Percentiles rank a stretch among this genome's conserved stretches.
phyloP scores from a whole-genome alignment of 2,113 vertebrate genomes.

The Pan paniscus region DNA sequence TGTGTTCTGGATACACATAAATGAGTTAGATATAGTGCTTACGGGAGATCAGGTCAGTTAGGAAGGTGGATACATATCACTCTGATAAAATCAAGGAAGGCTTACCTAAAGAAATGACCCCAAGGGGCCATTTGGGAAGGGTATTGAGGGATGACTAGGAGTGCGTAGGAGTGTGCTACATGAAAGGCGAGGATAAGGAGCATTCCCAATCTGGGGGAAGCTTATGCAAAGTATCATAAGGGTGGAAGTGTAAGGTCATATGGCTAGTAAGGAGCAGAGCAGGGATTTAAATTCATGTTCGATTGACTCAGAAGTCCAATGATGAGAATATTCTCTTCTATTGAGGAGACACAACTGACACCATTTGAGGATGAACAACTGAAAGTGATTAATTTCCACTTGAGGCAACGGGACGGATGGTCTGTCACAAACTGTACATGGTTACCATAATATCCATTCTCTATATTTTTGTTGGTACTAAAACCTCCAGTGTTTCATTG shows the following conservation, averaged over 20 bases:
- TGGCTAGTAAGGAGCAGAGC: background rate
- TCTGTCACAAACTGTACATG: rapidly evolving
- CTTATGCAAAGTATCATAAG: background rate
- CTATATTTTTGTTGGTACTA: background rate
- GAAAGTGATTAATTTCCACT: background rate
- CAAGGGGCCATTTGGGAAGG: background rate
- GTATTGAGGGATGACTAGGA: background rate
- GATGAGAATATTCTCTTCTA: no score
- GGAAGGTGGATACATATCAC: background rate
- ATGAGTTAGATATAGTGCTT: background rate
- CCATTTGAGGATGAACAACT: background rate
- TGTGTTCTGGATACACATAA: background rate
- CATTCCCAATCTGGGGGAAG: background rate
- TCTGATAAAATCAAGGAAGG: background rate
- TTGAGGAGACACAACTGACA: background rate
- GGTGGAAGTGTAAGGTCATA: rapidly evolving
- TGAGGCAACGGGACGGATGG: background rate
- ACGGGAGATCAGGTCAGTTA: background rate
- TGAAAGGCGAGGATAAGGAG: background rate
- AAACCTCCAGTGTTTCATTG: background rate
- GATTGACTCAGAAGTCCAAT: background rate
- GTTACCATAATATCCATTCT: background rate
- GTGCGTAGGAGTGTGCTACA: background rate
- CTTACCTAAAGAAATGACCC: background rate
- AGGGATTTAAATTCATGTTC: background rate